Conservation (phyloP, 2,113 vertebrate genomes). For the Nanger granti region DNA sequence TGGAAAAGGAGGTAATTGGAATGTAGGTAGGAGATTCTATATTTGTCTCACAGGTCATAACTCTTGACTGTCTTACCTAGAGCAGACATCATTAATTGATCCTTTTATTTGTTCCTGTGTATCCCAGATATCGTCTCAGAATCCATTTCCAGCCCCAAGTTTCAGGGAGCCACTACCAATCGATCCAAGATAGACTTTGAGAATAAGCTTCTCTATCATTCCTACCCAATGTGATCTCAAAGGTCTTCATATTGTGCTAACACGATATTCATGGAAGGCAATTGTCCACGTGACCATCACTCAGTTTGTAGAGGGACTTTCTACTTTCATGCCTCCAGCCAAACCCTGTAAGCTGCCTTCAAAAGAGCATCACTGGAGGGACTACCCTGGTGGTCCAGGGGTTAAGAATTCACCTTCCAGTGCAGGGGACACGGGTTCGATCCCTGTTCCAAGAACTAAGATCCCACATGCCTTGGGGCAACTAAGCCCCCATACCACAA, state of each 20-base stretch:
- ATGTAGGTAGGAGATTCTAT: not conserved
- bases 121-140: not conserved
- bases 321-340: not conserved
- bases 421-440: rapidly evolving
- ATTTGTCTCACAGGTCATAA: not conserved
- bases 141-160: not conserved
- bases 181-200: not conserved
- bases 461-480: not conserved
- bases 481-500: not conserved
- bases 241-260: not conserved
- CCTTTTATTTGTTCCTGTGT: not conserved
- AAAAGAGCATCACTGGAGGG: not conserved
- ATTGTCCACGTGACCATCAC: rapidly evolving
- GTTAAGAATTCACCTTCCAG: not conserved
- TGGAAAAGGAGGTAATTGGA: constrained; percentile 2
- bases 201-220: not conserved
- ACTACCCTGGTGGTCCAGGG: not conserved
- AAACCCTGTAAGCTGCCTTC: too few relatives aligned
- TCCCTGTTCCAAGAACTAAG: not conserved
- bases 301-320: not conserved
- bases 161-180: not conserved
- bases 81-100: not conserved
- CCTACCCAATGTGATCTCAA: not conserved
- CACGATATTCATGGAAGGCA: rapidly evolving
- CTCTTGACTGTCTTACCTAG: rapidly evolving